A percentile compares a stretch with the other conserved stretches of the same genome.
Conservation (phyloP, 2,113 vertebrate genomes). For the Takifugu bimaculatus region DNA sequence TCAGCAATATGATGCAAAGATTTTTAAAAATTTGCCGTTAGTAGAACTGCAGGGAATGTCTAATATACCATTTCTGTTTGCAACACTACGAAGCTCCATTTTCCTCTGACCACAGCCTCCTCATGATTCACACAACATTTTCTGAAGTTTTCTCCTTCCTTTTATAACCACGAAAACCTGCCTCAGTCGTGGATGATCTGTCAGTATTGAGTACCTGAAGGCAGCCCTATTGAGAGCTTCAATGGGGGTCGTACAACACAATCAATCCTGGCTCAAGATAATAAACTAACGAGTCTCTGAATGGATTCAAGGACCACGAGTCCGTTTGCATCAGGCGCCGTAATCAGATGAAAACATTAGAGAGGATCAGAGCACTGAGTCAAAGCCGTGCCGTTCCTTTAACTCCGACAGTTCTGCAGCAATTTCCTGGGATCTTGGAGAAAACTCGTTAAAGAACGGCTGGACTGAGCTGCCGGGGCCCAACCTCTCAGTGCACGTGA, state of each 20-base stretch:
- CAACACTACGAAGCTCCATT: constrained; percentile 1
- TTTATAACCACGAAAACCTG: constrained; percentile 21
- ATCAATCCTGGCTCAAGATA: neutral
- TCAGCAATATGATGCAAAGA: neutral
- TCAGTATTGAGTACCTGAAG: neutral
- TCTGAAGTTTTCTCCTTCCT: constrained; percentile 25
- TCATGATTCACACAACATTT: constrained; percentile 18
- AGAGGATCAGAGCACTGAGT: constrained; percentile 1
- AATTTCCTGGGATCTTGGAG: too few relatives aligned
- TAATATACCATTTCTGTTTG: neutral
- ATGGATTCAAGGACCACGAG: too few relatives aligned
- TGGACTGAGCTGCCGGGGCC: too few relatives aligned
- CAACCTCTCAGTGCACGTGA: neutral
- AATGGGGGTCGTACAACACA: neutral
- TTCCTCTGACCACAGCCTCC: constrained; percentile 12
- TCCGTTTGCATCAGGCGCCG: neutral
- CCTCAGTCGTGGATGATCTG: too few relatives aligned
- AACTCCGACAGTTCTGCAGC: neutral
- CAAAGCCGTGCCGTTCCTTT: neutral
- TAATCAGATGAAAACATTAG: constrained; percentile 1
- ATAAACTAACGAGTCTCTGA: too few relatives aligned
- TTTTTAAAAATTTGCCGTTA: neutral
- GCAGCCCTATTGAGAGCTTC: neutral
- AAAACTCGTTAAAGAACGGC: too few relatives aligned
- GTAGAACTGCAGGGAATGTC: neutral